Base-by-base conservation (phyloP, 2,113 vertebrate species). In the Pithys albifrons region DNA sequence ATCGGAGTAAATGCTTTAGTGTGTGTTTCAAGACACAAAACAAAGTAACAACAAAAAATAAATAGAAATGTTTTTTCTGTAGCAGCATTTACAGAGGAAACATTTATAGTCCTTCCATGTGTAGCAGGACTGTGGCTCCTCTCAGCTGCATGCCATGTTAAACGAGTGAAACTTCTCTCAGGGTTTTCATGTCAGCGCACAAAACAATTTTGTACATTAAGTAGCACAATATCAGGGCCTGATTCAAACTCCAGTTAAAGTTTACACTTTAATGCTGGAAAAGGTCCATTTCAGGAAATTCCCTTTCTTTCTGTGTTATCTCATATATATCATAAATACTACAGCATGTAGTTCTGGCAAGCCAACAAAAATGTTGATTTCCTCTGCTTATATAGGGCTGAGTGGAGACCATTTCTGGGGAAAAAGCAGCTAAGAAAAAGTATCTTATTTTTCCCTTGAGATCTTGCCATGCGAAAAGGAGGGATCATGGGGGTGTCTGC, bases 401-500 rank as follows among this genome's bases (percentile, higher is more conserved):
- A 41, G 19, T 74, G 62, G 22, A 80, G 35, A 65, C 19, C 6
- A 59, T 9, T 61, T n/a, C 51, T 49, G 31, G 29, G 9, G 39
- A 55, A 52, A 71, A 57, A 72, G 16, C 3, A 2, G 22, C 35
- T 61, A 23, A 43, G 39, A 78, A 65, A 73, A 17, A 57, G 37
- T 51, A 23, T 62, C 10, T 49, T 51, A 14, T 43, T 71, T 81
- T 77, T 51, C 43, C 29, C n/a, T 41, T 43, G 49, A 78, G 66
- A 41, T 41, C 11, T 11, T 73, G 17, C 35, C 1, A 10, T 1
- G 3, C 25, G 12, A 18, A 31, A 15, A 79, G 29, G 3, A 6
- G 23, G 35, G 11, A 78, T 23, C 39, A 59, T 0, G 0, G 39
- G 28, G 7, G 1, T 39, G 8, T 54, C 45, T 85, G 58, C 79